Conservation (phyloP, 2,113 vertebrate genomes). For the Dinomys branickii region DNA sequence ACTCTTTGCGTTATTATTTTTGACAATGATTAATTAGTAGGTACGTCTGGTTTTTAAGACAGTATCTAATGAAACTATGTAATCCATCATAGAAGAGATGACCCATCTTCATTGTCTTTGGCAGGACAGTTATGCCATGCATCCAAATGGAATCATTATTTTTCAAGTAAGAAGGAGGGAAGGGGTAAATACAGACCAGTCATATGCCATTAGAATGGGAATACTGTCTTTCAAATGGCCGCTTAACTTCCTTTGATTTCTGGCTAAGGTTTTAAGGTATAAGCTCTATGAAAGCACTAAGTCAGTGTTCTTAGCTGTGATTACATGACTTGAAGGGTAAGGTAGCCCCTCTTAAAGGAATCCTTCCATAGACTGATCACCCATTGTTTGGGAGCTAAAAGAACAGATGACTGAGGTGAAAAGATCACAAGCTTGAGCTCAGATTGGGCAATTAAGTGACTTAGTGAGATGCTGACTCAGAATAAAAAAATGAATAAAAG, state of each 20-base stretch:
- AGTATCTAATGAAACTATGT: not conserved
- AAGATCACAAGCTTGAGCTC: not conserved
- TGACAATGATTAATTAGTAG: slow-evolving; percentile 7
- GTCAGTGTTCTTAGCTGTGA: not conserved
- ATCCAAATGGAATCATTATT: slow-evolving; percentile 16
- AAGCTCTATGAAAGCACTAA: not conserved
- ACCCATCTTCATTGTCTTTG: not conserved
- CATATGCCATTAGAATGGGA: not conserved
- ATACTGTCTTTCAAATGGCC: not conserved
- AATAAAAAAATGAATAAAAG: not conserved
- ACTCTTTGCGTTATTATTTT: slow-evolving; percentile 55
- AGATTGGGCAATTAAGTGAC: not conserved
- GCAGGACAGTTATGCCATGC: not conserved
- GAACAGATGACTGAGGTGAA: not conserved
- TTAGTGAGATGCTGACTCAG: not conserved
- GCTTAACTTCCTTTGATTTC: not conserved
- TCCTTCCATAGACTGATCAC: not conserved
- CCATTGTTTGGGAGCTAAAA: not conserved
- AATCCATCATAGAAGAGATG: not conserved
- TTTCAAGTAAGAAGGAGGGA: not conserved
- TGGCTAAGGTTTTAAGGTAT: not conserved
- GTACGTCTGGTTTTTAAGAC: slow-evolving; percentile 21
- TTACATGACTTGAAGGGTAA: not conserved
- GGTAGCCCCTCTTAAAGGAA: not conserved
- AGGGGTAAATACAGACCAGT: not conserved